These are phyloP conservation scores for Cyclina sinensis DNA, from an alignment of 1,140 invertebrate genomes.

Conservation along the genomic window DNA sequence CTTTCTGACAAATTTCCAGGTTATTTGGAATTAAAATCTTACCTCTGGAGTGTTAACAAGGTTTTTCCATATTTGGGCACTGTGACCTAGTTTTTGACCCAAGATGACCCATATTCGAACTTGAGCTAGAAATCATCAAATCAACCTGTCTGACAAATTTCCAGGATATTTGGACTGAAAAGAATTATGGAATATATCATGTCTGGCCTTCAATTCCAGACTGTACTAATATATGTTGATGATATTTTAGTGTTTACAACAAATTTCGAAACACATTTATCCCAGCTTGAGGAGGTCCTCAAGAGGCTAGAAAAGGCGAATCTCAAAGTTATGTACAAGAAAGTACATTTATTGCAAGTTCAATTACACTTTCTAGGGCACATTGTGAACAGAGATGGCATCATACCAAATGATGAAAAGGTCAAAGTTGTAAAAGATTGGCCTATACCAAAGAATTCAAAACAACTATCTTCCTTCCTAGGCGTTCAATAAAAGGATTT, in stretches of 20 bases:
- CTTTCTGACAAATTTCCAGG: too few relatives aligned
- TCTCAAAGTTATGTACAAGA: conserved; percentile 59
- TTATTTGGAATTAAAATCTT: conserved; percentile 57
- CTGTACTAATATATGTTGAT: conserved; percentile 73
- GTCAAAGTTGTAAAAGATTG: conserved; percentile 81
- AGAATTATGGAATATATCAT: conserved; percentile 27
- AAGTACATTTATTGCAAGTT: conserved; percentile 24
- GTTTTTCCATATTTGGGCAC: conserved; percentile 74
- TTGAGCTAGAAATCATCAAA: too few relatives aligned
- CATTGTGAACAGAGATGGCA: conserved; percentile 78
- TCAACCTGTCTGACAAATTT: too few relatives aligned
- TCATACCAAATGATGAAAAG: conserved; percentile 85
- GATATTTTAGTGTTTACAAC: conserved; percentile 33
- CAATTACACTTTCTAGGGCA: conserved; percentile 73
- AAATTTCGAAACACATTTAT: conserved; percentile 31
- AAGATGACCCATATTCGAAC: too few relatives aligned
- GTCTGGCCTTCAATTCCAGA: conserved; percentile 66
- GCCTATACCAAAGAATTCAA: conserved; percentile 39
- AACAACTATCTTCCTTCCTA: conserved; percentile 7
- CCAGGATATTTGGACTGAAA: conserved; percentile 60
- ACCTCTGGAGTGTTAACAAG: conserved; percentile 72
- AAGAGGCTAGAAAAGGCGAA: neutral
- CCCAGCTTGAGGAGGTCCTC: conserved; percentile 32
- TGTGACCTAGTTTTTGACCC: too few relatives aligned
- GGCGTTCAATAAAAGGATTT: conserved; percentile 1